A percentile compares a stretch with the other conserved stretches of the same genome.
These are phyloP conservation scores for Sebastes iracundus DNA, from an alignment of 2,797 vertebrate genomes.

Conservation along the genomic window DNA sequence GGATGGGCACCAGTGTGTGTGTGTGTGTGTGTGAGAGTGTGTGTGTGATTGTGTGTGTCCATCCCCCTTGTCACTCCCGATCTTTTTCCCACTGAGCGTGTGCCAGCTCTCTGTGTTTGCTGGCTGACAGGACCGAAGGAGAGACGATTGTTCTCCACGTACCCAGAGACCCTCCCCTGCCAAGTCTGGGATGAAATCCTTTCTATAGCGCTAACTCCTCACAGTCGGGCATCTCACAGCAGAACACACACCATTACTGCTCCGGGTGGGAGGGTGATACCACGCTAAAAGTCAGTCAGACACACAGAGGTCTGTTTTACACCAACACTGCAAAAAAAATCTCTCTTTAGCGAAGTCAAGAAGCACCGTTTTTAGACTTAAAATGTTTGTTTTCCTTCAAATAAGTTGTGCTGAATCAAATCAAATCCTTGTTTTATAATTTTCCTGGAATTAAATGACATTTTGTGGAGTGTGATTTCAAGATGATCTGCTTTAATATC, in stretches of 20 bases:
- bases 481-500: neutral
- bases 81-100: constrained; percentile 65
- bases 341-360: constrained; percentile 3
- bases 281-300: constrained; percentile 59
- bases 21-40: constrained; percentile 25
- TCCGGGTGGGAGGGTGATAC: constrained; percentile 63
- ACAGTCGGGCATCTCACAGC: constrained; percentile 67
- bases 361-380: neutral
- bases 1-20: constrained; percentile 35
- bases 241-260: constrained; percentile 63
- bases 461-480: neutral
- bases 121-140: constrained; percentile 77
- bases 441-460: neutral
- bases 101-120: constrained; percentile 81
- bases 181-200: constrained; percentile 79
- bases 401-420: neutral
- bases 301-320: constrained; percentile 54
- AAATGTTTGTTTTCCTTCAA: neutral
- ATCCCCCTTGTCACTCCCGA: constrained; percentile 65
- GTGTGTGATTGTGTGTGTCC: constrained; percentile 46
- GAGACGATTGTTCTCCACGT: constrained; percentile 74
- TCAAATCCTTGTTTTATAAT: neutral
- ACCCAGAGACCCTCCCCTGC: constrained; percentile 79
- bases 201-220: constrained; percentile 71
- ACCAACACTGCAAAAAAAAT: constrained; percentile 29